A percentile compares a stretch with the other conserved stretches of the same genome.
phyloP scores from a whole-genome alignment of 2,888 invertebrate species.

The Mantis religiosa region DNA sequence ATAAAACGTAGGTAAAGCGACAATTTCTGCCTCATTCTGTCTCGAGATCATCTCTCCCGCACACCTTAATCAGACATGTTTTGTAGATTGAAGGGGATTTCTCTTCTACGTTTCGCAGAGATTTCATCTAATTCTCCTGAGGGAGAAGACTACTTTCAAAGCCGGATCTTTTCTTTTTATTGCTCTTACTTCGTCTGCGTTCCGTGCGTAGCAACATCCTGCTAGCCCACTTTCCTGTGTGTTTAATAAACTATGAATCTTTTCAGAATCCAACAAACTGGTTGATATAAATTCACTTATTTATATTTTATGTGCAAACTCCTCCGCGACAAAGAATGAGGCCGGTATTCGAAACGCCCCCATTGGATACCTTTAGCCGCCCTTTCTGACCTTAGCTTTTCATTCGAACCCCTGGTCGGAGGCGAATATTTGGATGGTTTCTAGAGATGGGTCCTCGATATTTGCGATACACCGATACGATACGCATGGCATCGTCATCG shows the following conservation, averaged over 20 bases:
- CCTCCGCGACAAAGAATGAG: too few relatives aligned
- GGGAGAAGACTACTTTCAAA: background rate
- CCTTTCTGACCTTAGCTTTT: too few relatives aligned
- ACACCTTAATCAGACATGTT: constrained; percentile 14
- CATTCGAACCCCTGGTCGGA: too few relatives aligned
- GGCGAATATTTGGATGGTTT: too few relatives aligned
- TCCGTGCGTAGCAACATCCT: background rate
- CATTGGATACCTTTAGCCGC: too few relatives aligned
- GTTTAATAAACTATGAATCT: too few relatives aligned
- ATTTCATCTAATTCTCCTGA: background rate
- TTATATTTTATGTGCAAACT: too few relatives aligned
- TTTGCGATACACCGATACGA: too few relatives aligned
- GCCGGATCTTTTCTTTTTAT: background rate
- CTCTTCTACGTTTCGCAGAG: background rate
- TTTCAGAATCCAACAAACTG: background rate
- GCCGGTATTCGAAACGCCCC: too few relatives aligned
- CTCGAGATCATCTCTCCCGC: background rate
- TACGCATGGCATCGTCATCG: too few relatives aligned
- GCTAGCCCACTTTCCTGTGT: background rate
- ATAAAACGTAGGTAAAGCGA: background rate
- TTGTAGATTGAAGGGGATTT: constrained; percentile 1
- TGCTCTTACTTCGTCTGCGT: background rate
- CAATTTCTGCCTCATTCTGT: background rate
- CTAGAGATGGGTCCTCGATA: too few relatives aligned
- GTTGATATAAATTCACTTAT: too few relatives aligned